These are phyloP conservation scores for Hirudo medicinalis DNA, from an alignment of 1,140 invertebrate species.

Conservation along the genomic window DNA sequence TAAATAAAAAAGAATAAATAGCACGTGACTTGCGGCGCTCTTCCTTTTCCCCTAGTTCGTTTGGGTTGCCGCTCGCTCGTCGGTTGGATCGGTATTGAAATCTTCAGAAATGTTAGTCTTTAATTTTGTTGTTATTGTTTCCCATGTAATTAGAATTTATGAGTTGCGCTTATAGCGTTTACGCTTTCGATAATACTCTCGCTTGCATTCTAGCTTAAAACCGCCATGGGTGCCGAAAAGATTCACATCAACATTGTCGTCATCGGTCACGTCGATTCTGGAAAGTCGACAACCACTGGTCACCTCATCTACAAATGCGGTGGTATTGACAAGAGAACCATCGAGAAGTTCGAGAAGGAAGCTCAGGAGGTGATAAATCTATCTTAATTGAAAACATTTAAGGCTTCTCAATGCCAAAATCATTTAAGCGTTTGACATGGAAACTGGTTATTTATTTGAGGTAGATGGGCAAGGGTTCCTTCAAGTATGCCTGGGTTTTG, in stretches of 20 bases:
- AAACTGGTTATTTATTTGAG: slow-evolving; percentile 13
- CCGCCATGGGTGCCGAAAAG: slow-evolving; percentile 20
- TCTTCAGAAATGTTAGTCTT: no score
- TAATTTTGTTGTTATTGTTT: no score
- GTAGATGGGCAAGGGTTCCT: slow-evolving; percentile 81
- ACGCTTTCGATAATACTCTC: no score
- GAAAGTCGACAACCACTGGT: slow-evolving; percentile 88
- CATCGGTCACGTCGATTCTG: slow-evolving; percentile 92
- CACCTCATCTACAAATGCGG: slow-evolving; percentile 95
- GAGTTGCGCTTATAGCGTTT: no score
- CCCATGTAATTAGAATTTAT: no score
- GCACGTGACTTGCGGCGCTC: no score
- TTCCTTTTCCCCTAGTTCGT: no score
- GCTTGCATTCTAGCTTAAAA: neutral
- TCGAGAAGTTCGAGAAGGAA: slow-evolving; percentile 93
- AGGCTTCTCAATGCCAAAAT: neutral
- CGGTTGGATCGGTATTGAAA: no score
- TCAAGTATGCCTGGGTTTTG: slow-evolving; percentile 94
- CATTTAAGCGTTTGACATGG: neutral
- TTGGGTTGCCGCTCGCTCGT: no score
- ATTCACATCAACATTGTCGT: slow-evolving; percentile 79
- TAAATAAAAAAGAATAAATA: no score
- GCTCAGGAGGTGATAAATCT: slow-evolving; percentile 58
- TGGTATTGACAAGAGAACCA: slow-evolving; percentile 88
- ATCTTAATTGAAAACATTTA: neutral